A percentile compares a stretch with the other conserved stretches of the same genome.
Conservation (phyloP, 1,140 invertebrate genomes). For the Lepidostoma basale region DNA sequence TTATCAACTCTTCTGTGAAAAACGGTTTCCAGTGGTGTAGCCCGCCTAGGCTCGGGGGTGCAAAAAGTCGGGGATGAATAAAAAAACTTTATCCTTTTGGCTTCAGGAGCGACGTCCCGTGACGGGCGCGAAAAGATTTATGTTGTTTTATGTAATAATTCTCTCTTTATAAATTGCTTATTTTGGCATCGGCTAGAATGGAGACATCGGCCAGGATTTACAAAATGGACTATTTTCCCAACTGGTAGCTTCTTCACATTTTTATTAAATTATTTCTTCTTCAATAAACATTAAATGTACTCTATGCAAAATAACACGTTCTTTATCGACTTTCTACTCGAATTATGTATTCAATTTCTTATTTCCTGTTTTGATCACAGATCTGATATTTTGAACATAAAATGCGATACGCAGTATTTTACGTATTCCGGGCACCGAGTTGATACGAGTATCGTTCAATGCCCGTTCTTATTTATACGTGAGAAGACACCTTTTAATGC, state of each 20-base stretch:
- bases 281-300: too few species aligned
- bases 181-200: conserved; percentile 38
- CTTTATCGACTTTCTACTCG: too few species aligned
- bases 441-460: too few species aligned
- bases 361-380: too few species aligned
- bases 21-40: conserved; percentile 37
- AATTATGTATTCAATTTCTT: too few species aligned
- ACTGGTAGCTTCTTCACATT: neutral
- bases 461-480: too few species aligned
- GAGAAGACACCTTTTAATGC: too few species aligned
- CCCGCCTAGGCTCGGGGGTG: conserved; percentile 19
- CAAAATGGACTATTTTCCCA: conserved; percentile 3
- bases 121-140: conserved; percentile 43
- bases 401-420: too few species aligned
- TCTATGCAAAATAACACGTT: too few species aligned
- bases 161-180: conserved; percentile 47
- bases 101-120: conserved; percentile 37
- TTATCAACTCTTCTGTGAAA: conserved; percentile 36
- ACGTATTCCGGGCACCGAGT: too few species aligned
- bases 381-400: too few species aligned
- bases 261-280: conserved; percentile 1
- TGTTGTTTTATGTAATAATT: conserved; percentile 46
- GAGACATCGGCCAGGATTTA: conserved; percentile 9
- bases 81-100: conserved; percentile 45
- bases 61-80: conserved; percentile 28